Evolutionary conservation across 2,797 vertebrate species (phyloP).

Genomic region (Molossus molossus): DNA sequence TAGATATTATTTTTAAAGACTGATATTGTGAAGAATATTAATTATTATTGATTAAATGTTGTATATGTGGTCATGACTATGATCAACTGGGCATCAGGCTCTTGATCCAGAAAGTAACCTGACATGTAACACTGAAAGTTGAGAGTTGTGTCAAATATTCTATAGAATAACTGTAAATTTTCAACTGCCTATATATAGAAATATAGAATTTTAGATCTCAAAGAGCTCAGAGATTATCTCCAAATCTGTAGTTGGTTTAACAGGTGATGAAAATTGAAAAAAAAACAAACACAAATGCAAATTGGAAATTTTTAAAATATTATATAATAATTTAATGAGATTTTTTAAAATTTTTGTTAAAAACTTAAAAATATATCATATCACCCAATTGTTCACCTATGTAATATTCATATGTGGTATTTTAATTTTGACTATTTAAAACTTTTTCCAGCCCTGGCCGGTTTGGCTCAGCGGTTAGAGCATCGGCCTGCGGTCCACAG

Average conservation of each 20-base stretch:
- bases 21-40: background rate
- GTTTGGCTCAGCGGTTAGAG: no score
- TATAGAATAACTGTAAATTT: background rate
- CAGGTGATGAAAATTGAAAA: background rate
- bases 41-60: background rate
- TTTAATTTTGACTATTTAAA: constrained; percentile 8
- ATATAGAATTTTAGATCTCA: background rate
- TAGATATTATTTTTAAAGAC: constrained; percentile 26
- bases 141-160: background rate
- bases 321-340: background rate
- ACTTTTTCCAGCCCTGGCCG: background rate
- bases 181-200: background rate
- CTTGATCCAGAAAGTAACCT: background rate
- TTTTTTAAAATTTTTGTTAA: background rate
- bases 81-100: background rate
- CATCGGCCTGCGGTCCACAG: no score
- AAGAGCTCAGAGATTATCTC: background rate
- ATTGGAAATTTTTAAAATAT: background rate
- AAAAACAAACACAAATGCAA: background rate
- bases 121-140: background rate
- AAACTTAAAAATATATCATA: background rate
- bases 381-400: background rate
- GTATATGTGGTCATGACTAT: background rate
- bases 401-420: background rate
- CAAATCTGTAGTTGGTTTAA: constrained; percentile 48